Evolutionary conservation across 2,888 invertebrate genomes (phyloP), one percentile per base, ranked within the genome.

Genomic region (Orthosia gothica): DNA sequence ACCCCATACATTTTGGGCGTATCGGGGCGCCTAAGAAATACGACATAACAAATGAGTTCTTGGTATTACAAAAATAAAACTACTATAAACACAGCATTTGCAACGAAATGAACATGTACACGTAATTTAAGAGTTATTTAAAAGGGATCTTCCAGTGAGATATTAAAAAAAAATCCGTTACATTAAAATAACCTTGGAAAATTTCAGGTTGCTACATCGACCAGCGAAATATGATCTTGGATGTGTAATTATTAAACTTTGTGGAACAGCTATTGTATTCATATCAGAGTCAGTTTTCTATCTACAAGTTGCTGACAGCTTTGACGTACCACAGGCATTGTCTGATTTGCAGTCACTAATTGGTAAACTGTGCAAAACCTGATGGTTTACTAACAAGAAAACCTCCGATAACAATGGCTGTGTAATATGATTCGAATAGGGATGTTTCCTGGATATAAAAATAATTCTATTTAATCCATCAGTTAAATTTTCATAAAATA

Each of bases 381-480:
- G 45, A 63, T 55, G 54, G 20, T 82, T 70, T 52, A 63, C 69
- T 23, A 65, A 55, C 20, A 77, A 45, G 45, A 40, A 50, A 49
- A 23, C 20, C 63, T 47, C 47, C 7, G n/a, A 61, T 20, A 26
- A 82, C 79, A 85, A 83, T 70, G 18, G 18, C 32, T 57, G 20
- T 70, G 79, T 73, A 82, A 78, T 49, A 69, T 66, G 49, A 78
- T 73, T 63, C 66, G 72, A 57, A 72, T 62, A 9, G 7, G 40
- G 40, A 40, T 40, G 40, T 40, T 40, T 40, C 40, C 40, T 40
- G 7, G 40, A 9, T 1, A 9, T 4, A 40, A 40, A 40, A 40
- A 32, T 7, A 7, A 7, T 32, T 40, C 3, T 40, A 40, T 40
- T 40, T 40, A 40, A 4, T 9, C 40, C 9, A 9, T 40, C 40